Percentiles rank a stretch among this genome's conserved stretches.
Evolutionary conservation across 2,797 vertebrate species (phyloP).

Genomic region (Myotis vivesi): DNA sequence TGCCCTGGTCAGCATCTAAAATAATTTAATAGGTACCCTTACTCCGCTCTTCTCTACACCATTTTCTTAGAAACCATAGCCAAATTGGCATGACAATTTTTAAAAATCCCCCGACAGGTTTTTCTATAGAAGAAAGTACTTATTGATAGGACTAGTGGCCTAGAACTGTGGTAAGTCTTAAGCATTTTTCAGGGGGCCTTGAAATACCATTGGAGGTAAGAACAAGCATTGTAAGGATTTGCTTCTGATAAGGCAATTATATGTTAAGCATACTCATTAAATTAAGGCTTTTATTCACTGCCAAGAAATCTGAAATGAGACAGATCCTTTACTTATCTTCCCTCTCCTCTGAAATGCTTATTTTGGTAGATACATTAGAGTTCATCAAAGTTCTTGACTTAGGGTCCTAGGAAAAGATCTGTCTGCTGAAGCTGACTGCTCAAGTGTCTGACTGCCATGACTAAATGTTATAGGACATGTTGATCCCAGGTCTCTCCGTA

Average conservation of each 20-base stretch:
- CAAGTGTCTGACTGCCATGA: neutral
- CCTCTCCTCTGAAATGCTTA: constrained; percentile 30
- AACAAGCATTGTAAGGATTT: neutral
- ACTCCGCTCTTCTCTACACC: neutral
- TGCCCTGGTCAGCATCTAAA: neutral
- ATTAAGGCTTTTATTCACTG: neutral
- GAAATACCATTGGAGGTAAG: neutral
- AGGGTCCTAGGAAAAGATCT: neutral
- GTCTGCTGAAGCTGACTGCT: neutral
- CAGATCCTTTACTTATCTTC: neutral
- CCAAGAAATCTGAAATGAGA: neutral
- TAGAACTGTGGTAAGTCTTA: neutral
- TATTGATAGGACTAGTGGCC: neutral
- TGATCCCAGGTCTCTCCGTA: neutral
- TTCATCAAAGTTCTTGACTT: neutral
- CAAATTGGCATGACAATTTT: neutral
- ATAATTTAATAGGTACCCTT: neutral
- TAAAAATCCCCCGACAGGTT: neutral
- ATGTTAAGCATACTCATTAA: constrained; percentile 7
- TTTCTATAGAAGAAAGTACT: constrained; percentile 3
- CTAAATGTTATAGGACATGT: neutral
- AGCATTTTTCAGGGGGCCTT: neutral
- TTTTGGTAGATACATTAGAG: neutral
- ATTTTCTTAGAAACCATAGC: neutral
- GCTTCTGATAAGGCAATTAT: neutral